phyloP scores from a whole-genome alignment of 2,888 invertebrate species.

The Chalcosyrphus nemorum region DNA sequence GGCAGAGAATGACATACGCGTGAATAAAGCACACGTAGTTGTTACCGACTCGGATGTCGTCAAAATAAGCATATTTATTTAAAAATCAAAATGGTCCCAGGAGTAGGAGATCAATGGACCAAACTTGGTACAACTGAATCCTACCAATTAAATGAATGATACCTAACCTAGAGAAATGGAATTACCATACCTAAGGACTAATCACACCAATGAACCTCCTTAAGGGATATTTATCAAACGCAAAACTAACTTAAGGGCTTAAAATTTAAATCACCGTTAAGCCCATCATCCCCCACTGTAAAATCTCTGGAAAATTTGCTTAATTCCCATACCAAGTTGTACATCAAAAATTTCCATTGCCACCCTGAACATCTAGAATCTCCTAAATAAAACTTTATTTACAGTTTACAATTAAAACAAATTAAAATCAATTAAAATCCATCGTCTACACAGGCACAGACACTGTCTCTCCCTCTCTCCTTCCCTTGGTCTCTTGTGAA shows the following conservation, averaged over 20 bases:
- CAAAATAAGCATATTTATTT: no score
- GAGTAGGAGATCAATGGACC: no score
- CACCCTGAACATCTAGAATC: neutral
- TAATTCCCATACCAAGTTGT: neutral
- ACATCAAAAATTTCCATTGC: neutral
- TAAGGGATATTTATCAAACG: neutral
- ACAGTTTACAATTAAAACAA: slow-evolving; percentile 65
- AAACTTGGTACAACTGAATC: no score
- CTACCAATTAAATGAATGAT: no score
- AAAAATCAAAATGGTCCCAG: no score
- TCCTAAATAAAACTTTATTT: slow-evolving; percentile 45
- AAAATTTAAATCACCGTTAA: neutral
- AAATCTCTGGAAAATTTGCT: neutral
- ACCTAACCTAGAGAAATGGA: no score
- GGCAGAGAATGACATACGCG: no score
- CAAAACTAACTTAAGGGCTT: neutral
- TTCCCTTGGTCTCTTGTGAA: no score
- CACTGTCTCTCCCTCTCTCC: no score
- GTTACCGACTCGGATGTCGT: no score
- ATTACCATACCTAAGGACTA: neutral
- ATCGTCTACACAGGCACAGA: neutral
- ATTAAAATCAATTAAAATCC: slow-evolving; percentile 69
- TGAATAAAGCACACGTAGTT: no score
- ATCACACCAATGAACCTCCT: neutral
- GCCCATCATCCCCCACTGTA: neutral